Conservation (phyloP, 2,797 vertebrate genomes). For the Siniperca obscura region DNA sequence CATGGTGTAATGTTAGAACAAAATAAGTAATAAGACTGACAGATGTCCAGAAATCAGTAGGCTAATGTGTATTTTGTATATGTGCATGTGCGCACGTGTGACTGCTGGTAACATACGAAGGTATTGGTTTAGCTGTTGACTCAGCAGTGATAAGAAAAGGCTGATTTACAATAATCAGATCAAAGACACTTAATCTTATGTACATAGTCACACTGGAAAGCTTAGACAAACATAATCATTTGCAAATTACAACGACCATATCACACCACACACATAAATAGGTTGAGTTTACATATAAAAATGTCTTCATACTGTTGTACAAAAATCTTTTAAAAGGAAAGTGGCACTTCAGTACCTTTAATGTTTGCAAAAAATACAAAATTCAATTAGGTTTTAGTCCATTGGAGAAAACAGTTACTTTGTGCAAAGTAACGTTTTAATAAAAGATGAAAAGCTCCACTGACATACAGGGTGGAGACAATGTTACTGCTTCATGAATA, state of each 20-base stretch:
- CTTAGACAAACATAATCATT: slow-evolving; percentile 50
- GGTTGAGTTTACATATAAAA: slow-evolving; percentile 29
- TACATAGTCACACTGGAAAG: slow-evolving; percentile 17
- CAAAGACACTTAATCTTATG: slow-evolving; percentile 31
- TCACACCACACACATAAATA: slow-evolving; percentile 50
- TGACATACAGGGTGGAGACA: background rate
- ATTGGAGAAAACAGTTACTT: slow-evolving; percentile 1
- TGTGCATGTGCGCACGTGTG: background rate
- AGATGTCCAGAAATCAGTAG: background rate
- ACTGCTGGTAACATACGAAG: slow-evolving; percentile 18
- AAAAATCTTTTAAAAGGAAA: slow-evolving; percentile 38
- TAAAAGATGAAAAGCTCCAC: background rate
- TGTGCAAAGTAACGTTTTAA: slow-evolving; percentile 39
- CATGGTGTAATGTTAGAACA: slow-evolving; percentile 2
- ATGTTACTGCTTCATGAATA: slow-evolving; percentile 1
- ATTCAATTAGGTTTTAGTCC: slow-evolving; percentile 14
- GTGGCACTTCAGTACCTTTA: slow-evolving; percentile 14
- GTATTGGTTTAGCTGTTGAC: slow-evolving; percentile 43
- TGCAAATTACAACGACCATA: slow-evolving; percentile 36
- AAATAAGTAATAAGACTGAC: slow-evolving; percentile 3
- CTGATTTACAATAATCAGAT: slow-evolving; percentile 31
- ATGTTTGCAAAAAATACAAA: slow-evolving; percentile 34
- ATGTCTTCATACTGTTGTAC: slow-evolving; percentile 17
- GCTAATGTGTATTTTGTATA: slow-evolving; percentile 9
- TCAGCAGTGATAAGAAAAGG: slow-evolving; percentile 50